Conservation (phyloP, 2,888 invertebrate genomes). For the Xanthia togata region DNA sequence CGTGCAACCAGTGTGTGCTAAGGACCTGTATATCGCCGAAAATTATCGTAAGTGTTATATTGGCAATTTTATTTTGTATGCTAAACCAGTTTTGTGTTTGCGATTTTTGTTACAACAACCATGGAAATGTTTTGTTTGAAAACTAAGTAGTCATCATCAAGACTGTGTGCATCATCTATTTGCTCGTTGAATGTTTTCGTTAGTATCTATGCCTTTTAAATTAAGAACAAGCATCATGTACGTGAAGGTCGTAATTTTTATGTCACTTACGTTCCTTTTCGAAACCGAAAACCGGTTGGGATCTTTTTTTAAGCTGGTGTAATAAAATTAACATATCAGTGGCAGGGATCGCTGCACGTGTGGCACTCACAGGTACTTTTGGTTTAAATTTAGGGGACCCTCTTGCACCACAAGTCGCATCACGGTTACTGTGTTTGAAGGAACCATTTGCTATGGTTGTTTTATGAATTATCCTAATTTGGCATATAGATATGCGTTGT, state of each 20-base stretch:
- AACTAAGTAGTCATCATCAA: constrained; percentile 64
- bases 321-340: constrained; percentile 89
- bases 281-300: constrained; percentile 87
- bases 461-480: not conserved
- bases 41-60: constrained; percentile 81
- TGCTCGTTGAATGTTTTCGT: constrained; percentile 71
- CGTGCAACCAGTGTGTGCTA: constrained; percentile 78
- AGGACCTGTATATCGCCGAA: constrained; percentile 76
- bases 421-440: constrained; percentile 21
- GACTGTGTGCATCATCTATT: constrained; percentile 60
- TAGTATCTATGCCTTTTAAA: constrained; percentile 70
- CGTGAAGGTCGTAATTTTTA: constrained; percentile 84
- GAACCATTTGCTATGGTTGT: constrained; percentile 1
- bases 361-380: constrained; percentile 63
- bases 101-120: constrained; percentile 70
- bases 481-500: constrained; percentile 18
- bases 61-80: constrained; percentile 66
- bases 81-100: constrained; percentile 70
- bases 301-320: constrained; percentile 85
- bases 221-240: constrained; percentile 72
- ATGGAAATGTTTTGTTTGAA: constrained; percentile 73
- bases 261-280: constrained; percentile 87
- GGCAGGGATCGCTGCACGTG: constrained; percentile 82
- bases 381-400: constrained; percentile 70
- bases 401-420: constrained; percentile 53